These are phyloP conservation scores for Clarias laeviceps DNA, from an alignment of 2,797 vertebrate genomes.

Conservation along the genomic window DNA sequence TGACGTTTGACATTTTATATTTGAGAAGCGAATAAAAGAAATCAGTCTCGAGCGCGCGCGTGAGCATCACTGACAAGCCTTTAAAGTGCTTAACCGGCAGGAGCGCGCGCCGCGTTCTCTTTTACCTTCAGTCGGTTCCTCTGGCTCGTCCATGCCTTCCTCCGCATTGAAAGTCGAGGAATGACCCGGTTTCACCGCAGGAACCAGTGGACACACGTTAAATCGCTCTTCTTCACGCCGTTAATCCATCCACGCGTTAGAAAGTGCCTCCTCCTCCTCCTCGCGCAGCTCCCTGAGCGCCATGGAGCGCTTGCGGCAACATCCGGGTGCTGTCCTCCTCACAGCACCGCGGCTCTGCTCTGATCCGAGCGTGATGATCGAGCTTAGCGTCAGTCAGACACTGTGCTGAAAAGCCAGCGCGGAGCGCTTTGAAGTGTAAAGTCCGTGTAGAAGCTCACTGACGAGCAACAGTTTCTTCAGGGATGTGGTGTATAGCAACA, in stretches of 20 bases:
- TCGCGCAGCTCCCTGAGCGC: conserved; percentile 64
- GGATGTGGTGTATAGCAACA: background rate
- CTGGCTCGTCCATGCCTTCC: conserved; percentile 77
- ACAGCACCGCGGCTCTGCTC: conserved; percentile 13
- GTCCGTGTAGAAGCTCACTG: background rate
- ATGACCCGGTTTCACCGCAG: conserved; percentile 47
- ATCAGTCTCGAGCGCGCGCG: background rate
- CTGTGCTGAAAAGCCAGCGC: background rate
- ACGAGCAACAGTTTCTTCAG: conserved; percentile 20
- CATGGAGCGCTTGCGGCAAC: conserved; percentile 79
- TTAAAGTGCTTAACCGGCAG: background rate
- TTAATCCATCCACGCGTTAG: conserved; percentile 33
- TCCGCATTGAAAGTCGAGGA: conserved; percentile 75
- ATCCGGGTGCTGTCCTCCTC: conserved; percentile 80
- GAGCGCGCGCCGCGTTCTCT: background rate
- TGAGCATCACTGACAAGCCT: background rate
- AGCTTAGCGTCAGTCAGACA: background rate
- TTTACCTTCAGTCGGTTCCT: conserved; percentile 80
- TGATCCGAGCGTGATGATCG: background rate
- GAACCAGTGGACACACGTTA: background rate
- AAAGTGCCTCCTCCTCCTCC: conserved; percentile 15
- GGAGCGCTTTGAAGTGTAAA: too few relatives aligned
- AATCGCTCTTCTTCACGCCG: conserved; percentile 12
- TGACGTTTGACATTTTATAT: background rate
- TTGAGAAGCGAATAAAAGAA: background rate